Evolutionary conservation across 2,797 vertebrate genomes (phyloP).

Genomic region (Aplochiton taeniatus): DNA sequence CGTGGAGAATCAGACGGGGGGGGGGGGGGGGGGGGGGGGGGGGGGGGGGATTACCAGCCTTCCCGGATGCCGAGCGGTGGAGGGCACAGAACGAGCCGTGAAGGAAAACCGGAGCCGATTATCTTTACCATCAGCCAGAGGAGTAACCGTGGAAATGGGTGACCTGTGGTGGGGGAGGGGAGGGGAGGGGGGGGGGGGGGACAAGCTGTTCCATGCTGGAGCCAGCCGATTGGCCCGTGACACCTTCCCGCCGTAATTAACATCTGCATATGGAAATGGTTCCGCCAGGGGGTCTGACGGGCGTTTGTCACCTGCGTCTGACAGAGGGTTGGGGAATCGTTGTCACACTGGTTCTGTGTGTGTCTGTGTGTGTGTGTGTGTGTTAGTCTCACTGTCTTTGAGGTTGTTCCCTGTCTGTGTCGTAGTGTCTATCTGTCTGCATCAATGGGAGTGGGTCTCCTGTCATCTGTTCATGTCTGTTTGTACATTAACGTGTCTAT

Average conservation of each 20-base stretch:
- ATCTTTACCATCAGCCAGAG: slow-evolving; percentile 74
- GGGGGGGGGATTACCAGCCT: slow-evolving; percentile 65
- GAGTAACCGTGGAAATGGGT: slow-evolving; percentile 66
- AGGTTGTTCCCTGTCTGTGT: slow-evolving; percentile 13
- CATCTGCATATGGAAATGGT: slow-evolving; percentile 78
- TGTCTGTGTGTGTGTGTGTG: neutral
- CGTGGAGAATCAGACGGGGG: slow-evolving; percentile 66
- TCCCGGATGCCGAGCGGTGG: slow-evolving; percentile 49
- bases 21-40: slow-evolving; percentile 4
- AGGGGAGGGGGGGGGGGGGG: slow-evolving; percentile 4
- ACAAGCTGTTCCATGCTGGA: slow-evolving; percentile 60
- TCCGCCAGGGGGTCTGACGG: slow-evolving; percentile 61
- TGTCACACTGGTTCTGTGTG: neutral
- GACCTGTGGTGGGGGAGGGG: slow-evolving; percentile 40
- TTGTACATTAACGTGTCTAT: slow-evolving; percentile 6
- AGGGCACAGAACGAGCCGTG: slow-evolving; percentile 71
- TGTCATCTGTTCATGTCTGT: neutral
- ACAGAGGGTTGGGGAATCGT: slow-evolving; percentile 5
- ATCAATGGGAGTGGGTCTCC: too few species aligned
- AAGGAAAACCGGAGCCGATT: slow-evolving; percentile 73
- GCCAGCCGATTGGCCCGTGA: slow-evolving; percentile 65
- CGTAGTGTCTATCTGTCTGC: slow-evolving; percentile 43
- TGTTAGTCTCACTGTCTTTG: neutral
- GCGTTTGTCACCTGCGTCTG: slow-evolving; percentile 60
- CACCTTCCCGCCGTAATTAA: slow-evolving; percentile 71